Evolutionary conservation across 2,888 invertebrate genomes (phyloP), one percentile per base, ranked within the genome.

Genomic region (Idaea dimidiata): DNA sequence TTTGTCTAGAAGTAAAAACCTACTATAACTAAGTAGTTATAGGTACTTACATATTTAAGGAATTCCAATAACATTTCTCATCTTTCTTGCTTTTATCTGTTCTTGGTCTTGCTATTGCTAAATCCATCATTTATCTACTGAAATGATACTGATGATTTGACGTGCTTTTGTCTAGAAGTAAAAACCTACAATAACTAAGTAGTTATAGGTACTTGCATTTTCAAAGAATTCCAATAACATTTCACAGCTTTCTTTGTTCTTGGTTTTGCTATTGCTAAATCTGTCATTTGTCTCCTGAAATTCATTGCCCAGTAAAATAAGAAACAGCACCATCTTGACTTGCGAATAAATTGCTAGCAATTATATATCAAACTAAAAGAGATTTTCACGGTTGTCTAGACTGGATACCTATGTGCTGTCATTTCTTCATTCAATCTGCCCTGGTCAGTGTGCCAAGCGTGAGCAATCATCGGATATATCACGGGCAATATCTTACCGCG

Each of bases 381-480:
- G 60, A 69, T 71, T 69, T 73, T 68, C 63, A 66, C 67, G 68
- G 66, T 61, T 72, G 71, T 72, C 72, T 63, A 66, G 75, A 70
- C 75, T 73, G 75, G 78, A 76, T 76, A n/a, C n/a, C n/a, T n/a
- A 70, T 64, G 70, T 71, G 76, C 75, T 76, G 82, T 82, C 86
- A 80, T 74, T 77, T 79, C 75, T 80, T 82, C 81, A 77, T 77
- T 70, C 77, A 72, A 73, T 76, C 69, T 75, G 74, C 77, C 77
- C 70, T 82, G 86, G 85, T 85, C 82, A 87, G 85, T 86, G 73
- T 84, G 87, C 79, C 83, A 79, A 75, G 77, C 83, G 81, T 83
- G 81, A 81, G 83, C 77, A 79, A 80, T 82, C 80, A 77, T 73
- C 74, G 69, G 72, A 73, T 75, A 43, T 43, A 43, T 43, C 43